Evolutionary conservation across 92 coral and sea anemone genomes (phyloP), one percentile per base, ranked within the genome.

Genomic region (Paragorgia papillata): DNA sequence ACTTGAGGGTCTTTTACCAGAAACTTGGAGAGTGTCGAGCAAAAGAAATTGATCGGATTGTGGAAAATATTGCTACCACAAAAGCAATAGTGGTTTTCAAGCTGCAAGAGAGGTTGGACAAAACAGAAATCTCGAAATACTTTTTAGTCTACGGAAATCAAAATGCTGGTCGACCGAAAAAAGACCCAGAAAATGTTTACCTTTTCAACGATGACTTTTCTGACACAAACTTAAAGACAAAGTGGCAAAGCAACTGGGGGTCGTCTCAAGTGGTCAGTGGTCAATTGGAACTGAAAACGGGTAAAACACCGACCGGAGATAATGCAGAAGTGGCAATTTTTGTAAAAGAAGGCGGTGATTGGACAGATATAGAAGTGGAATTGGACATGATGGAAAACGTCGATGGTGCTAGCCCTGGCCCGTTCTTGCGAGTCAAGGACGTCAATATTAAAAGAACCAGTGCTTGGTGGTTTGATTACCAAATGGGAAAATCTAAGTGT

Each of bases 391-490:
- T 79, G 88, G 97, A 88, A 56, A 73, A 85, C 15, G 37, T 76
- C 18, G 49, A 32, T 0, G 66, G 39, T 1, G 76, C 74, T 21
- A 83, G 40, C 41, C 92, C 97, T 0, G 97, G 97, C 7, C 87
- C 92, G n/a, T 83, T 91, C 53, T 59, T 91, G 44, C 74, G 92
- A 35, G 62, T 80, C 2, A 63, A 41, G 48, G 80, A 91, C 21
- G 55, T 69, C 22, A 32, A 73, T 6, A 43, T 80, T 15, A 43
- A 64, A 2, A 65, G 58, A 13, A 91, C 97, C 14, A 88, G 87
- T n/a, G 97, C 83, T 14, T 91, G 97, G 97, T 88, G 92, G 92
- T 85, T 91, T 50, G 87, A 91, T 39, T 91, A 91, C 59, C 55
- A 26, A 29, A 80, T 82, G 13, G 80, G 68, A 41, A 67, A 56